Base-by-base conservation (phyloP, 2,113 vertebrate genomes). In the Syngnathus floridae region DNA sequence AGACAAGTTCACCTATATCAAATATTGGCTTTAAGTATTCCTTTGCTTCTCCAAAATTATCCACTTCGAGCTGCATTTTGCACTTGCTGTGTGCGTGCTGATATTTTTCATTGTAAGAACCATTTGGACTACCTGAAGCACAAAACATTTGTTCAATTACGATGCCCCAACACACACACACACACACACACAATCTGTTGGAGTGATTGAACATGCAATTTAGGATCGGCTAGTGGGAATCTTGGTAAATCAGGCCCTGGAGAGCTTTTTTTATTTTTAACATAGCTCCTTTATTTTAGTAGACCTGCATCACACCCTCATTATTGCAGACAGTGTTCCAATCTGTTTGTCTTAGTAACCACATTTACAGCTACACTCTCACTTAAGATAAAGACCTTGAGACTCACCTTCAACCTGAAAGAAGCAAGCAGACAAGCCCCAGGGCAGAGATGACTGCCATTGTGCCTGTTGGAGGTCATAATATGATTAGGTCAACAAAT, bases 321-420 rank as follows among this genome's bases (percentile, higher is more conserved):
- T 55, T 55, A 31, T 13, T 12, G 12, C 21, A 26, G 4, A 26
- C 4, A 22, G 3, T 13, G 22, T 26, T 1, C 21, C 52, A 6
- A 55, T 55, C n/a, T 14, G 31, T 12, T 57, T 57, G 55, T 57
- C 55, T 49, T n/a, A n/a, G 19, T n/a, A 49, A 49, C 46, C 46
- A 19, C 19, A 14, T 17, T 49, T 19, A 49, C 5, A 19, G 19
- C 46, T 49, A 49, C n/a, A n/a, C 12, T 17, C 14, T 46, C 4
- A 49, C 12, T 19, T 49, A 7, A 7, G 46, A 19, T 49, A 49
- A 49, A 49, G 46, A 19, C 46, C 46, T n/a, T 49, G 46, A 49
- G 46, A 49, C 46, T n/a, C 46, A n/a, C 16, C 46, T 49, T 7
- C 17, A 7, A 49, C 46, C 7, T 51, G 7, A 51, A n/a, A 49